phyloP scores from a whole-genome alignment of 1,140 invertebrate genomes.

The Linepithema humile region DNA sequence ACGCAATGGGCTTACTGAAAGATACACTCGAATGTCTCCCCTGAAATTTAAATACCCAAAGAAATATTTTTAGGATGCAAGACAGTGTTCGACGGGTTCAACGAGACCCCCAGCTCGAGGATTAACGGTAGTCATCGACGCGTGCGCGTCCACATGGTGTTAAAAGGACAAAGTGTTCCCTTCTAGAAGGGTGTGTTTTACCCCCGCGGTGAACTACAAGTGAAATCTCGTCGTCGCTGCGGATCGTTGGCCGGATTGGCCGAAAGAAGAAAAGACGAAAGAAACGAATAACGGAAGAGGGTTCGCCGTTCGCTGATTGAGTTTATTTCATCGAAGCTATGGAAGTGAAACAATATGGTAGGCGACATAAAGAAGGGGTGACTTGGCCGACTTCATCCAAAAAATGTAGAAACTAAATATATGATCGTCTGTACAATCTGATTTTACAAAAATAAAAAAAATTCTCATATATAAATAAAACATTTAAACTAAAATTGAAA shows the following conservation, averaged over 20 bases:
- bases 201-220: not conserved
- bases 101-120: not conserved
- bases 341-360: not conserved
- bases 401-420: not conserved
- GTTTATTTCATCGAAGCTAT: constrained; percentile 22
- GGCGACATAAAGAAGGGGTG: not conserved
- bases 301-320: not conserved
- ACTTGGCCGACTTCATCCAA: not conserved
- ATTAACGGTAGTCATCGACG: constrained; percentile 14
- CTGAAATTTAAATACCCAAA: not conserved
- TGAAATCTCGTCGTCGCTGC: constrained; percentile 53
- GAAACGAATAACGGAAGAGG: not conserved
- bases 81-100: not conserved
- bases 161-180: constrained; percentile 5
- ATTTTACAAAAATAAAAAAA: too few species aligned
- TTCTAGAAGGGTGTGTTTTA: not conserved
- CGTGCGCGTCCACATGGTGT: not conserved
- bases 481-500: too few species aligned
- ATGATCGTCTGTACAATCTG: not conserved
- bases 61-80: not conserved
- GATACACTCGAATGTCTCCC: not conserved
- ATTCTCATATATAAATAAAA: too few species aligned
- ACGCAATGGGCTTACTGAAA: not conserved
- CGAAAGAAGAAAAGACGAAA: not conserved
- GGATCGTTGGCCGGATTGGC: constrained; percentile 30